phyloP scores from a whole-genome alignment of 1,140 invertebrate species.

The Copidosoma floridanum region DNA sequence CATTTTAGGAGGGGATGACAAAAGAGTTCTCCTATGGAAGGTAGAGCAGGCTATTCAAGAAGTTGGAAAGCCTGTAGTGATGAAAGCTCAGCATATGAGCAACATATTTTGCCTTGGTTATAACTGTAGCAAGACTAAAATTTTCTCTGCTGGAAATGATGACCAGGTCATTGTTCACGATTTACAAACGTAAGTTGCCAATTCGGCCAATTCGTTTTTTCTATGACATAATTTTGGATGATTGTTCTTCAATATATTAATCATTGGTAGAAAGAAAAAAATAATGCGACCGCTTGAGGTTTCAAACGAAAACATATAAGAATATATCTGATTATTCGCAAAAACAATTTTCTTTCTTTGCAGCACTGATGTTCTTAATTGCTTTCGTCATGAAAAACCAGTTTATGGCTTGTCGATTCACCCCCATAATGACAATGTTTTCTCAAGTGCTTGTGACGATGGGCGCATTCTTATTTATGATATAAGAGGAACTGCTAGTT shows the following conservation, averaged over 20 bases:
- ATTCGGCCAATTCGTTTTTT: slow-evolving; percentile 7
- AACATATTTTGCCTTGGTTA: slow-evolving; percentile 93
- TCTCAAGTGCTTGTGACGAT: slow-evolving; percentile 89
- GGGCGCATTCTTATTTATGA: slow-evolving; percentile 84
- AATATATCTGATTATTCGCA: not conserved
- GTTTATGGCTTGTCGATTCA: slow-evolving; percentile 87
- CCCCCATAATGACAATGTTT: slow-evolving; percentile 77
- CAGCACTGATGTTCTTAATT: slow-evolving; percentile 71
- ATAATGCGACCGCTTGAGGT: too few relatives aligned
- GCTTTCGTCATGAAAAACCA: slow-evolving; percentile 81
- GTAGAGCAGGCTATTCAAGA: slow-evolving; percentile 73
- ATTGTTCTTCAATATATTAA: not conserved
- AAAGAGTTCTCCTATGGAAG: slow-evolving; percentile 85
- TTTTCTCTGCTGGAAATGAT: slow-evolving; percentile 94
- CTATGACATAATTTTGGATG: slow-evolving; percentile 9
- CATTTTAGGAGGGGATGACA: slow-evolving; percentile 82
- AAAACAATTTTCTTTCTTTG: slow-evolving; percentile 19
- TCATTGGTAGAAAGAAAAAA: not conserved
- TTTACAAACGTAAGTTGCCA: slow-evolving; percentile 65
- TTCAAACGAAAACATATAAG: not conserved
- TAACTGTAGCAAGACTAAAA: slow-evolving; percentile 72
- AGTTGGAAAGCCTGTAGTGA: slow-evolving; percentile 63
- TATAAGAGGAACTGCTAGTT: slow-evolving; percentile 64
- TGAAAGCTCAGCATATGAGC: slow-evolving; percentile 83
- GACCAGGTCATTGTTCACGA: slow-evolving; percentile 90